Evolutionary conservation across 2,113 vertebrate species (phyloP).

Genomic region (Emydocephalus ijimae): DNA sequence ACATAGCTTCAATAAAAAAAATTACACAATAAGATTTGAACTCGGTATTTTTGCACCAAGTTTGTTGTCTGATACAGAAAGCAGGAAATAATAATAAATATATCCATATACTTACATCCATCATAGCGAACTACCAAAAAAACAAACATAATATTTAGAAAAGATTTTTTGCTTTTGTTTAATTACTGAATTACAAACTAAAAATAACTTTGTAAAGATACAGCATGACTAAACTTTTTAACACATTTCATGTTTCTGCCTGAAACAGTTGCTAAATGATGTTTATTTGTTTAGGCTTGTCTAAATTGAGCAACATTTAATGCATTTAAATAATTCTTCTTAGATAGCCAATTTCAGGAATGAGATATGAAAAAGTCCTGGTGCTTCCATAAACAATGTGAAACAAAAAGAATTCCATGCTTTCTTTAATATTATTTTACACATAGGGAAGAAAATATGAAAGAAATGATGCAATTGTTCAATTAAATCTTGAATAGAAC

Average conservation of each 20-base stretch:
- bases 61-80: not conserved
- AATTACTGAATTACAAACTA: not conserved
- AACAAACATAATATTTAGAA: not conserved
- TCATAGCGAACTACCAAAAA: accelerated
- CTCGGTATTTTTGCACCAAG: not conserved
- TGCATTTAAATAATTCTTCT: not conserved
- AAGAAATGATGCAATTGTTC: no score
- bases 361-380: not conserved
- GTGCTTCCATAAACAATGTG: not conserved
- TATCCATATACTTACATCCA: not conserved
- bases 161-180: not conserved
- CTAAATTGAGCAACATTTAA: not conserved
- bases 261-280: not conserved
- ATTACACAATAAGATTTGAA: not conserved
- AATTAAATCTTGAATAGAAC: no score
- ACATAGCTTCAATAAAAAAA: not conserved
- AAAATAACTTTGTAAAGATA: not conserved
- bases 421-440: no score
- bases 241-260: not conserved
- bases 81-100: not conserved
- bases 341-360: not conserved
- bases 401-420: no score
- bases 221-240: not conserved
- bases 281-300: not conserved
- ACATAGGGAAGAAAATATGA: no score